Evolutionary conservation across 2,888 invertebrate genomes (phyloP), one percentile per base, ranked within the genome.

Genomic region (Balanococcus diminutus): DNA sequence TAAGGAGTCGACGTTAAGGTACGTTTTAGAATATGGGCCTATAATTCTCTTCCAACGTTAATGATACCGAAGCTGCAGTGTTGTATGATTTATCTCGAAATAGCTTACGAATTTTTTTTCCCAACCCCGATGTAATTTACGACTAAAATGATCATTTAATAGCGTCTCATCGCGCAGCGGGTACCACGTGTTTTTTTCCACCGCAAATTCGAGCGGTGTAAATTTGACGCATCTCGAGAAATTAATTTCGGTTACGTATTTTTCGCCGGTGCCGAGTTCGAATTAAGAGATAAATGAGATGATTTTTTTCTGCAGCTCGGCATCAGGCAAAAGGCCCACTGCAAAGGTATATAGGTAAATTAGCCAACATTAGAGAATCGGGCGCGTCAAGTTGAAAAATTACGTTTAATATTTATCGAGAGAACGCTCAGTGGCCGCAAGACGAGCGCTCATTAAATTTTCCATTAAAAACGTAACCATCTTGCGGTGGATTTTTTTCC

Each of bases 301-400:
- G 22, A 22, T 25, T 22, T 61, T 61, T 61, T 61, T 56, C 61
- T 56, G n/a, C 56, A 19, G 1, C 25, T 61, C 25, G 61, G 9
- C 61, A 61, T 25, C 61, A 25, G 22, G 22, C 22, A 61, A 61
- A 9, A 61, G 22, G 2, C 25, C 61, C 14, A 25, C 25, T 11
- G 61, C 61, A 61, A 61, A 61, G 25, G 46, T 46, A 61, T 2
- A n/a, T 25, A 61, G 61, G 61, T 25, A 61, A 61, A 61, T 61
- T 61, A 61, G 61, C 25, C 25, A 25, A 25, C 61, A 61, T 61
- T 61, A 61, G 25, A 25, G 61, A 25, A 61, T 61, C 14, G 61
- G 61, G 61, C 61, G 61, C 61, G 61, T 61, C 61, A 25, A 61
- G 61, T 61, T 61, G 61, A 61, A 61, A 61, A 61, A 61, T 61